Base-by-base conservation (phyloP, 2,888 invertebrate species). In the Pollenia angustigena region DNA sequence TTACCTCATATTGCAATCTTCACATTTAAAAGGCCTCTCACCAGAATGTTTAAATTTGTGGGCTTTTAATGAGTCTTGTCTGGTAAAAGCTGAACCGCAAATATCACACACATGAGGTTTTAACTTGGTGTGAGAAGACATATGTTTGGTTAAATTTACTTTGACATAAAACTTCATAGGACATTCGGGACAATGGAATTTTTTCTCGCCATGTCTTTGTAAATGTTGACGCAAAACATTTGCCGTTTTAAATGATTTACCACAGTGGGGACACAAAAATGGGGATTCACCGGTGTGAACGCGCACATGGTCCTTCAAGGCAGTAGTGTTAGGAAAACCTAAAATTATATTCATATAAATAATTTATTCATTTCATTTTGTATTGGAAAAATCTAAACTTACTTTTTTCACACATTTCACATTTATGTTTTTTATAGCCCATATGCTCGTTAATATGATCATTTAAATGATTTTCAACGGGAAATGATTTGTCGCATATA, bases 31-130 rank as follows among this genome's bases (percentile, higher is more conserved):
- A 0, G 89, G 90, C 42, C 88, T 88, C 12, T 95, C 94, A 0
- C 95, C 95, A 0, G 95, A 94, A 89, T 96, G 96, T 44, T 95
- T 95, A 32, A 95, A 91, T 89, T 94, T 94, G 90, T 96, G 96
- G 64, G 95, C 94, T 89, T 95, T 95, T 50, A 96, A 90, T 0
- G 95, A 94, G 88, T 93, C 94, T 4, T 93, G 92, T 85, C 94
- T 94, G 0, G 95, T 95, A 89, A 95, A 95, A 42, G 94, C 88
- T 88, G 95, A 95, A 23, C 95, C 95, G 88, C 96, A 96, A 74
- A 94, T 94, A 48, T 95, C 95, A 87, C 96, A 96, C 87, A 94
- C 94, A 91, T 95, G 95, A 0, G 87, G 88, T 40, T 88, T 89
- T 11, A 95, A 94, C 0, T 95, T 95, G 0, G 95, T 94, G 89